Evolutionary conservation across 2,888 invertebrate species (phyloP).

Genomic region (Cancer borealis): DNA sequence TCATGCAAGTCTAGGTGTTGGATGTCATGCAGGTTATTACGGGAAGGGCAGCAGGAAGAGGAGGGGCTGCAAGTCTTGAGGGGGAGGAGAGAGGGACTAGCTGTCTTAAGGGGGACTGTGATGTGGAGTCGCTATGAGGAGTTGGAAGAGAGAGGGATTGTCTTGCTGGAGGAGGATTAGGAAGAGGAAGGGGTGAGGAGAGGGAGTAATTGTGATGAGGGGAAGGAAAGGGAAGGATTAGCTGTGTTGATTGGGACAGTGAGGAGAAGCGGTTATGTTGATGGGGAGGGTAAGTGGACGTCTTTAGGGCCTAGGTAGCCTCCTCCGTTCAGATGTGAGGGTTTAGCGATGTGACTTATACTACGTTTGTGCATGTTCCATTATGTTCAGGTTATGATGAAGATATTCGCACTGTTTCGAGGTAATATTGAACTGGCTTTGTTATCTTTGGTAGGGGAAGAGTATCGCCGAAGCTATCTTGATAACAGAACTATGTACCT

Average conservation of each 20-base stretch:
- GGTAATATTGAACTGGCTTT: not conserved
- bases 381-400: not conserved
- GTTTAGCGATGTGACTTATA: not conserved
- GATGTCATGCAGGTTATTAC: slow-evolving; percentile 35
- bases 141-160: not conserved
- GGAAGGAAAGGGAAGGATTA: not conserved
- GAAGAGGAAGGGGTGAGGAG: not conserved
- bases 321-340: not conserved
- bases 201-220: not conserved
- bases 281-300: not conserved
- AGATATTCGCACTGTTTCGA: not conserved
- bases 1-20: slow-evolving; percentile 38
- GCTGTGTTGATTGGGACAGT: not conserved
- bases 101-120: not conserved
- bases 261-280: not conserved
- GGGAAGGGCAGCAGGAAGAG: slow-evolving; percentile 13
- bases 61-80: slow-evolving; percentile 27
- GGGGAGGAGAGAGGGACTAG: slow-evolving; percentile 1
- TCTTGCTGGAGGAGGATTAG: not conserved
- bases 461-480: slow-evolving; percentile 1
- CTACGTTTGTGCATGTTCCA: not conserved
- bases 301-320: not conserved
- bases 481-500: not conserved
- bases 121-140: slow-evolving; percentile 12
- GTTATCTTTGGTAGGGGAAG: not conserved